Evolutionary conservation across 2,797 vertebrate species (phyloP), one percentile per base, ranked within the genome.

Genomic region (Sylvia borin): DNA sequence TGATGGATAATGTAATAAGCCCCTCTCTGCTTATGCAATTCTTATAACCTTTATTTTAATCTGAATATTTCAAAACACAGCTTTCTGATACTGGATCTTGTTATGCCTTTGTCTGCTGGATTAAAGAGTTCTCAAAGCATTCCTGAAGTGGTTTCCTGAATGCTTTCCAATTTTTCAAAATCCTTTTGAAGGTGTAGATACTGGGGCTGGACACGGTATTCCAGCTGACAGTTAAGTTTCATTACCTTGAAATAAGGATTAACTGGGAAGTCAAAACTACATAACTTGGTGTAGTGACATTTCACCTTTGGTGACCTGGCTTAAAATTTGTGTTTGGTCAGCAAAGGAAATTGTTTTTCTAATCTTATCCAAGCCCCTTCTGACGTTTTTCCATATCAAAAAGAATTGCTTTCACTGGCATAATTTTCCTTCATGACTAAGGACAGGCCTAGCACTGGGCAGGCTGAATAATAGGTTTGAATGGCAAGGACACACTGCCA

Each of bases 221-320:
- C 80, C 71, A 79, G 73, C 76, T 93, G 93, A 82, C 88, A 93
- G 90, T 90, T 87, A 71, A 92, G 72, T 95, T 96, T 94, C 93
- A 93, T 92, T 96, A 92, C 88, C 83, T 95, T 95, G 88, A 96
- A 95, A 85, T 95, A 95, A 95, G 85, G 92, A 96, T 95, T 95
- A 95, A 90, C 83, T 65, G 61, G 36, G 65, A 92, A 95, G 85
- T 68, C 90, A 94, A 93, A 90, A 92, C 81, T 87, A 53, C 61
- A 57, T 67, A 92, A 90, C 83, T 93, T 13, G 15, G 54, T 74
- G 50, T 80, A 91, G 34, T 80, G 92, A 91, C 86, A 80, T 96
- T 95, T 96, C 91, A 96, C 85, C 83, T 74, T 92, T 83, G 54
- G 65, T 77, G 80, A 89, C 88, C 92, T 61, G 81, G 43, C 64